These are phyloP conservation scores for Raja brachyura DNA, from an alignment of 2,113 vertebrate genomes.

Conservation along the genomic window DNA sequence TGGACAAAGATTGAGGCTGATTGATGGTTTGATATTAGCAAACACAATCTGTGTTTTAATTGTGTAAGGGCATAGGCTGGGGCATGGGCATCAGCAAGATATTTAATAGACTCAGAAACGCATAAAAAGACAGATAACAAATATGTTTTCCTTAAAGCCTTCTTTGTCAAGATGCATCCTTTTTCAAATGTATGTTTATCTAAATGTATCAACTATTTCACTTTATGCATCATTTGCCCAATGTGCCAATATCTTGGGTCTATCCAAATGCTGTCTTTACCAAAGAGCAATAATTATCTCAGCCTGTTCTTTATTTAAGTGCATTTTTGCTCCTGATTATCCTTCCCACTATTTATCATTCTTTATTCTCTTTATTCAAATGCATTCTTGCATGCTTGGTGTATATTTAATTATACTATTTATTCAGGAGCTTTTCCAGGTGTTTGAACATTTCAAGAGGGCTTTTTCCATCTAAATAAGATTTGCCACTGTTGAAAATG, in stretches of 20 bases:
- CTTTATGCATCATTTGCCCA: background rate
- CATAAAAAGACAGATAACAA: background rate
- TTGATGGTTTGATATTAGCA: background rate
- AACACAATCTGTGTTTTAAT: background rate
- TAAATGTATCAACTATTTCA: background rate
- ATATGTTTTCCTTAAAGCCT: background rate
- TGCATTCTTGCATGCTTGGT: background rate
- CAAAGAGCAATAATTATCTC: background rate
- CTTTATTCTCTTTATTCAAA: background rate
- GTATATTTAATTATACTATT: background rate
- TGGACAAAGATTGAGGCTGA: background rate
- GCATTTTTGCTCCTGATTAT: background rate
- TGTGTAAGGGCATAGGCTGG: background rate
- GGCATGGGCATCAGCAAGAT: background rate
- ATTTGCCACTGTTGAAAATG: background rate
- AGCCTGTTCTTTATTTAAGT: background rate
- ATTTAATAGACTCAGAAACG: background rate
- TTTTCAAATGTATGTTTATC: background rate
- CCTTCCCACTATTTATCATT: background rate
- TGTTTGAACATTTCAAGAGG: background rate
- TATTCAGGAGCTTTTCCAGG: background rate
- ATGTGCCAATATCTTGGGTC: background rate
- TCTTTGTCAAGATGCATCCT: background rate
- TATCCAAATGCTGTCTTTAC: background rate
- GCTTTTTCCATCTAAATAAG: background rate